Evolutionary conservation across 2,888 invertebrate species (phyloP), one percentile per base, ranked within the genome.

Genomic region (Apotomis capreana): DNA sequence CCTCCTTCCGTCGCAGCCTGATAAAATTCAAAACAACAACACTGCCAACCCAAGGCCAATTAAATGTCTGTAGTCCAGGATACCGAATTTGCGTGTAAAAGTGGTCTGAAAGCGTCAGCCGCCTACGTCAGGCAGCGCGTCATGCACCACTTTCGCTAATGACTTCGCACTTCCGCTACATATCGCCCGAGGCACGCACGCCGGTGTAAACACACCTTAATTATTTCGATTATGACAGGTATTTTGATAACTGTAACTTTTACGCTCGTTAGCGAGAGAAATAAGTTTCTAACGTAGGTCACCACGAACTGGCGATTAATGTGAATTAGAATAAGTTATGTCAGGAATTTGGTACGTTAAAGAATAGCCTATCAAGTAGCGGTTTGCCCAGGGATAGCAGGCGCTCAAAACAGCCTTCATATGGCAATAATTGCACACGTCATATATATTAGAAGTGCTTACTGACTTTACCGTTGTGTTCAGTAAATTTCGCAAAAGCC

Each of bases 91-190:
- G 57, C 36, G 13, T 36, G 63, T 72, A 57, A 68, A 61, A 72
- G 61, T 51, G 13, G 51, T 57, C 68, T 62, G 61, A 59, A 61
- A 55, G 62, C 72, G 72, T 72, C 68, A 72, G 9, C 26, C 62
- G 58, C 68, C 72, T 58, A 72, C 72, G 72, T 72, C 71, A 72
- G n/a, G 12, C 61, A 57, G 57, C 68, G 8, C 76, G 78, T 77
- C 78, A 70, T 74, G 76, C 74, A 70, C 78, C 82, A 84, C 84
- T 85, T 84, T 83, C 81, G 81, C 83, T 85, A 86, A 85, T 84
- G 82, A 84, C 76, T 78, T 73, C 77, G 71, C 73, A 74, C 75
- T 78, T 78, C 77, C 75, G 77, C 74, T 71, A 78, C 67, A 73
- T 76, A 74, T 74, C 58, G 68, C 63, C 68, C 60, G 55, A 52